Evolutionary conservation across 2,113 vertebrate species (phyloP).

Genomic region (Gymnorhina tibicen): DNA sequence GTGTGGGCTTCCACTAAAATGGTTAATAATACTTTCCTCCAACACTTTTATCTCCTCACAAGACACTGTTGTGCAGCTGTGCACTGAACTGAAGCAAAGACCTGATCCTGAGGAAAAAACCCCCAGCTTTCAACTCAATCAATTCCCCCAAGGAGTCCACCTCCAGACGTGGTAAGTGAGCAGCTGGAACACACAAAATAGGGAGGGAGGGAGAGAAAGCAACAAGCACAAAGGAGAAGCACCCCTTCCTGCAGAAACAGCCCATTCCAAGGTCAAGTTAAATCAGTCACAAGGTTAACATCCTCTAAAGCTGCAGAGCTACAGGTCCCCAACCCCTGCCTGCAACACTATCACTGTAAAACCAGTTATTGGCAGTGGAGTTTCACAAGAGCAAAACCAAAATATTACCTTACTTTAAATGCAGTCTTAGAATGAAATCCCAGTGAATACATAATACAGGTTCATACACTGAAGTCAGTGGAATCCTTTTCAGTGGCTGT

Average conservation of each 20-base stretch:
- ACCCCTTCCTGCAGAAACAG: neutral
- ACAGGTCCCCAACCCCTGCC: neutral
- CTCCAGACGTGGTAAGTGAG: neutral
- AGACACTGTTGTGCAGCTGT: neutral
- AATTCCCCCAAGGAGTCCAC: neutral
- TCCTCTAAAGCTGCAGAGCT: neutral
- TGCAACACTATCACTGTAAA: neutral
- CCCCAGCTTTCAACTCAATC: neutral
- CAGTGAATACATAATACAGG: neutral
- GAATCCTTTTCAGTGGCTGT: neutral
- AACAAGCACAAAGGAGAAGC: neutral
- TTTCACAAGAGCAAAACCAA: neutral
- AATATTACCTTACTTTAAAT: neutral
- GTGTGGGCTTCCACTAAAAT: neutral
- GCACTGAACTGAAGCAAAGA: neutral
- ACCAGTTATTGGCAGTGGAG: rapidly evolving
- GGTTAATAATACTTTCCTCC: neutral
- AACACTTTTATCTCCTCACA: neutral
- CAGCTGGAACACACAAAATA: neutral
- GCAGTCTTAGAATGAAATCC: neutral
- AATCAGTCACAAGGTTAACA: neutral
- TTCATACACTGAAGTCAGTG: neutral
- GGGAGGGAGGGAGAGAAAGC: neutral
- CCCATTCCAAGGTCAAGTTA: neutral
- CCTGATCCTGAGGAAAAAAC: neutral